Evolutionary conservation across 2,113 vertebrate species (phyloP).

Genomic region (Corythaixoides concolor): DNA sequence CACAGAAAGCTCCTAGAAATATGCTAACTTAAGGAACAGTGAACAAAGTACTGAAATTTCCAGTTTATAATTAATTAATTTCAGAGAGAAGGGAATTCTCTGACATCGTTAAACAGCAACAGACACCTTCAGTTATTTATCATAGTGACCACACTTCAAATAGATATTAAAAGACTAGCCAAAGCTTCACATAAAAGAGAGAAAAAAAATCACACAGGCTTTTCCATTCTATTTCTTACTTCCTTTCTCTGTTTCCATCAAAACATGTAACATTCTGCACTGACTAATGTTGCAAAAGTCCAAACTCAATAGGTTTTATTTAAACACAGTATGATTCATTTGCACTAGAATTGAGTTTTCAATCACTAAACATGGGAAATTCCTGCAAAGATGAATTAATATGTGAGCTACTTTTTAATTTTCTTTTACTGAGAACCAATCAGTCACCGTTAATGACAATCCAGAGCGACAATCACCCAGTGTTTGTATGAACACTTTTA

Average conservation of each 20-base stretch:
- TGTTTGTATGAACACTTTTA: background rate
- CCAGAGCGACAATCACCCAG: background rate
- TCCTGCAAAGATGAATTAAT: conserved; percentile 55
- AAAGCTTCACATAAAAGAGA: conserved; percentile 39
- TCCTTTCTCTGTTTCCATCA: conserved; percentile 67
- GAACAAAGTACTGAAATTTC: conserved; percentile 71
- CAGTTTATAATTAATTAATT: conserved; percentile 73
- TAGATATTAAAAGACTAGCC: conserved; percentile 53
- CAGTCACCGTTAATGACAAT: background rate
- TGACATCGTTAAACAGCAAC: conserved; percentile 63
- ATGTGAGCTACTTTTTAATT: conserved; percentile 3
- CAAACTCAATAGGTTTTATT: conserved; percentile 29
- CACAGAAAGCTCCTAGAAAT: conserved; percentile 71
- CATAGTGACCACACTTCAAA: conserved; percentile 51
- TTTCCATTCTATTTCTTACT: conserved; percentile 70
- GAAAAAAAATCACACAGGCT: conserved; percentile 19
- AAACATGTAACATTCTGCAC: conserved; percentile 40
- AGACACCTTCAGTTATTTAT: conserved; percentile 72
- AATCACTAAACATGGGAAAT: conserved; percentile 57
- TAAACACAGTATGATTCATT: conserved; percentile 63
- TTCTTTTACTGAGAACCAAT: conserved; percentile 31
- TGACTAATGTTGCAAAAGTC: conserved; percentile 60
- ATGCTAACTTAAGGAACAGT: conserved; percentile 70
- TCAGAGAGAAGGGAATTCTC: conserved; percentile 61
- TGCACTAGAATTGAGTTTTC: conserved; percentile 51